Conservation (phyloP, 1,140 invertebrate genomes). For the Drosophila teissieri region DNA sequence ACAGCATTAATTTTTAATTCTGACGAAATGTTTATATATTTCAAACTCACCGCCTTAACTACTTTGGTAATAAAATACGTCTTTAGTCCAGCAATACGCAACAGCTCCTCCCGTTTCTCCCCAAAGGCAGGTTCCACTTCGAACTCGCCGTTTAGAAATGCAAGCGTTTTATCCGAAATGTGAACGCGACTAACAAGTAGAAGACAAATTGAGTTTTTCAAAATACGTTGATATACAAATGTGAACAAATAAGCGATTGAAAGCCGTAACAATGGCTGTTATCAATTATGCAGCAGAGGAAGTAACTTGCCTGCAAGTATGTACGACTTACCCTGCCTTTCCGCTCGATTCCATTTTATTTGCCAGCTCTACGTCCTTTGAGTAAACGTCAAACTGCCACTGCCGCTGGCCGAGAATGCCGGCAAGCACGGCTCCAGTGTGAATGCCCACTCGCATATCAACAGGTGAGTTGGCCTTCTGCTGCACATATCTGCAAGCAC, state of each 20-base stretch:
- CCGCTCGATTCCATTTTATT: constrained; percentile 99
- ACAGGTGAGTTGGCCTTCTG: constrained; percentile 97
- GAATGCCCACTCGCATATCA: constrained; percentile 99
- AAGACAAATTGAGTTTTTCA: no score
- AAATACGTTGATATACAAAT: no score
- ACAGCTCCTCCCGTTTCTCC: constrained; percentile 93
- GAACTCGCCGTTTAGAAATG: constrained; percentile 96
- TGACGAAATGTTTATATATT: no score
- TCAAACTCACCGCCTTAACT: constrained; percentile 88
- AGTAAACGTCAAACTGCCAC: constrained; percentile 99
- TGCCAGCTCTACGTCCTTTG: constrained; percentile 97
- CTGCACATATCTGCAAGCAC: constrained; percentile 91
- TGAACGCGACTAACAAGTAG: constrained; percentile 91
- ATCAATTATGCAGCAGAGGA: constrained; percentile 56
- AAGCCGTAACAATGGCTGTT: not conserved
- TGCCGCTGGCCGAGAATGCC: constrained; percentile 98
- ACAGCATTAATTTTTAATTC: no score
- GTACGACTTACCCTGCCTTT: constrained; percentile 92
- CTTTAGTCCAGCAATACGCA: constrained; percentile 93
- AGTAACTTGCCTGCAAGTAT: constrained; percentile 10
- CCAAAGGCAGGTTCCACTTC: constrained; percentile 97
- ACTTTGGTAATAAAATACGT: constrained; percentile 96
- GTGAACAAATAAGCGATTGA: no score
- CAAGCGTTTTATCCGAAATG: constrained; percentile 96
- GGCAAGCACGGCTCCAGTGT: constrained; percentile 97